These are phyloP conservation scores for Meiosimyza platycephala DNA, from an alignment of 2,888 invertebrate species.

Conservation along the genomic window DNA sequence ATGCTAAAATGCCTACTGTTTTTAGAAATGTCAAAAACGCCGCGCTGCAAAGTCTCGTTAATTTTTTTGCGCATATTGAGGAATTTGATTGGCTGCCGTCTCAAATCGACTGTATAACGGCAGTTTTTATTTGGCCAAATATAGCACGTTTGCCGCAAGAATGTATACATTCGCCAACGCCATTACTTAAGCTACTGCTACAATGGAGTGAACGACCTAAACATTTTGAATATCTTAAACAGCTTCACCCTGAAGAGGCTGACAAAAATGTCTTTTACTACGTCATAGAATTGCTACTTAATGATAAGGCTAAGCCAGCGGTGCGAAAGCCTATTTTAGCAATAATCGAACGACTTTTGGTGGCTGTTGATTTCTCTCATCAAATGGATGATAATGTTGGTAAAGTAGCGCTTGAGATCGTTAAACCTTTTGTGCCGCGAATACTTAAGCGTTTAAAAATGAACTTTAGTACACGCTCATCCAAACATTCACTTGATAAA, in stretches of 20 bases:
- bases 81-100: conserved; percentile 77
- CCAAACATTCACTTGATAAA: conserved; percentile 70
- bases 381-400: conserved; percentile 58
- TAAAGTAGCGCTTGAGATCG: conserved; percentile 74
- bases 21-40: conserved; percentile 76
- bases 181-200: conserved; percentile 81
- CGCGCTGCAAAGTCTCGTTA: conserved; percentile 73
- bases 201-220: conserved; percentile 85
- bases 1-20: conserved; percentile 70
- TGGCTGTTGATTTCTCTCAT: conserved; percentile 65
- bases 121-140: conserved; percentile 84
- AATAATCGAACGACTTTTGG: conserved; percentile 80
- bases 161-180: conserved; percentile 85
- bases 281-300: conserved; percentile 78
- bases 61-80: conserved; percentile 85
- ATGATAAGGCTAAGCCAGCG: conserved; percentile 73
- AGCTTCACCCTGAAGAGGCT: conserved; percentile 70
- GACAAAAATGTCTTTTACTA: conserved; percentile 69
- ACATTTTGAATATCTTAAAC: conserved; percentile 79
- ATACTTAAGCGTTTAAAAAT: conserved; percentile 78
- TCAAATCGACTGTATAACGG: conserved; percentile 81
- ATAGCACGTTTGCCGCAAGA: conserved; percentile 81
- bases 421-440: conserved; percentile 78
- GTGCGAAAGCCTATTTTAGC: conserved; percentile 79
- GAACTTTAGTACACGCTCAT: conserved; percentile 72